Evolutionary conservation across 1,140 invertebrate species (phyloP), one percentile per base, ranked within the genome.

Genomic region (Brachionus plicatilis): DNA sequence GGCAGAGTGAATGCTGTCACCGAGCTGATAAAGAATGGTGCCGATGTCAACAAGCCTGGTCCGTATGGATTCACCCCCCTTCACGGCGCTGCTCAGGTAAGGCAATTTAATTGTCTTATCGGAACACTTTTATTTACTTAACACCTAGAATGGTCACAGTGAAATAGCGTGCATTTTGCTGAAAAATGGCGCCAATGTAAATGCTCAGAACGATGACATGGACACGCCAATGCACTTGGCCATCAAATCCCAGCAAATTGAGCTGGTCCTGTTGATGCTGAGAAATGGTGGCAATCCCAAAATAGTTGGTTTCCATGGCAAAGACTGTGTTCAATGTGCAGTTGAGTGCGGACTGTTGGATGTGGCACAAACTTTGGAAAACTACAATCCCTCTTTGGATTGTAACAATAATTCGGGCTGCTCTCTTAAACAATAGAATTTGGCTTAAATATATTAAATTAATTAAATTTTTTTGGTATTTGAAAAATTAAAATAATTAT

Each of bases 191-290:
- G 84, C 72, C 12, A 56, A 78, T 29, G n/a, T 85, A 17, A 75
- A 85, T 45, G 29, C 37, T n/a, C 43, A 60, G 20, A 84, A 84
- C 29, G 83, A 84, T 43, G 83, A 84, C 56, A 17, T 43, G 45
- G 83, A 84, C 60, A 84, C 66, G 37, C 47, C 83, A 27, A 70
- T 84, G 82, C 82, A 70, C 41, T 84, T 84, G 50, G 82, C 82
- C 7, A 70, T 72, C 12, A 50, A 60, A 70, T 68, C 82, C 37
- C 82, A 84, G 66, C 68, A 84, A 50, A 84, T 84, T 17, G 82
- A 84, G 24, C 6, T 75, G 4, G 79, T 82, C n/a, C 29, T 65
- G 11, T 17, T 82, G 50, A 14, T 82, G 29, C 56, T 82, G n/a
- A 82, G 37, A 68, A 82, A 82, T 65, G 79, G 79, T 47, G 53